Evolutionary conservation across 2,113 vertebrate species (phyloP).

Genomic region (Colius striatus): DNA sequence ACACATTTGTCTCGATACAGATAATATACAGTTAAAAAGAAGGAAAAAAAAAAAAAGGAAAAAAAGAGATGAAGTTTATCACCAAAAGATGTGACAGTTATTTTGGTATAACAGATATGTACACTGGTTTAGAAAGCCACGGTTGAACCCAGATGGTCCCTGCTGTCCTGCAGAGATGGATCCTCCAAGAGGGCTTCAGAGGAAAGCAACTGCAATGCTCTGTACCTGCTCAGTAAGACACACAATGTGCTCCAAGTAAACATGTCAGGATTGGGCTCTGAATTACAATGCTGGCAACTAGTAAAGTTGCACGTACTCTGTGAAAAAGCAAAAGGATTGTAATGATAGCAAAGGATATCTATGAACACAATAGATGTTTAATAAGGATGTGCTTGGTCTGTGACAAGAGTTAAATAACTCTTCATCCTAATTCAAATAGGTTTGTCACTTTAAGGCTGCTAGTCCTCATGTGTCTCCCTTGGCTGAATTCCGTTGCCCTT

Average conservation of each 20-base stretch:
- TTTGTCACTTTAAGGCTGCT: background rate
- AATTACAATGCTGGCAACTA: background rate
- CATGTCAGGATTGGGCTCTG: background rate
- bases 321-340: background rate
- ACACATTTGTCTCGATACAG: background rate
- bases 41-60: background rate
- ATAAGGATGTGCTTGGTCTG: background rate
- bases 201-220: background rate
- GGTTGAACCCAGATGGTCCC: rapidly evolving
- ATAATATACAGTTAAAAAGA: background rate
- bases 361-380: background rate
- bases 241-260: background rate
- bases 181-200: background rate
- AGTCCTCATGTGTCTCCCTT: background rate
- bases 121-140: background rate
- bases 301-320: background rate
- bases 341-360: background rate
- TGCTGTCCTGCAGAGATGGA: background rate
- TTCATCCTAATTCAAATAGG: background rate
- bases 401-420: background rate
- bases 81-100: background rate
- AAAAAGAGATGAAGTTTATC: background rate
- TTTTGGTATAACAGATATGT: background rate
- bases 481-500: background rate
- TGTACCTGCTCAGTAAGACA: background rate